A percentile compares a stretch with the other conserved stretches of the same genome.
phyloP scores from a whole-genome alignment of 2,113 vertebrate genomes.

The Equus przewalskii region DNA sequence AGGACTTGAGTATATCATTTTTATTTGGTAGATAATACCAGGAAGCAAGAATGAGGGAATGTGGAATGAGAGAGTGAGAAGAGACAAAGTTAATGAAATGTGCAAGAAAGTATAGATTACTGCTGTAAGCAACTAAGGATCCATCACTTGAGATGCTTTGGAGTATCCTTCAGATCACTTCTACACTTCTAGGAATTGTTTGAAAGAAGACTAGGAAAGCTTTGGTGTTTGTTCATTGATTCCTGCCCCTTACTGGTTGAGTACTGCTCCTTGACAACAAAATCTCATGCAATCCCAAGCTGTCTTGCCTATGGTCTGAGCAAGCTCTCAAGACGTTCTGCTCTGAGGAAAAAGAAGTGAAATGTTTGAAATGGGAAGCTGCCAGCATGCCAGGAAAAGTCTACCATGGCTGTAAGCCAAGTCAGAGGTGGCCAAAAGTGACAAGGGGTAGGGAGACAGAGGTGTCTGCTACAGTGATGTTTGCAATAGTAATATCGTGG shows the following conservation, averaged over 20 bases:
- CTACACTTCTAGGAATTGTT: background rate
- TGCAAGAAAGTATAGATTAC: background rate
- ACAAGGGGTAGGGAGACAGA: rapidly evolving
- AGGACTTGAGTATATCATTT: background rate
- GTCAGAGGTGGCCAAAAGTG: background rate
- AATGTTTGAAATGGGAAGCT: too few species aligned
- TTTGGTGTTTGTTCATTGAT: too few species aligned
- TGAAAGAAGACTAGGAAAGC: too few species aligned
- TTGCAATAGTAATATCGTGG: background rate
- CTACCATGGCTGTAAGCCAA: background rate
- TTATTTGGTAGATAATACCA: background rate
- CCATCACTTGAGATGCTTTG: background rate
- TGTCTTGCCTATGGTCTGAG: too few species aligned
- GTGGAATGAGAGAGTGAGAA: background rate
- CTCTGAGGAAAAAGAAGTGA: too few species aligned
- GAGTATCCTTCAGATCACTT: background rate
- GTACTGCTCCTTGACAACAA: background rate
- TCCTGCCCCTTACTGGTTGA: background rate
- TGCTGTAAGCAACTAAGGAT: background rate
- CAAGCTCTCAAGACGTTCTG: too few species aligned
- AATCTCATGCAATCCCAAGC: too few species aligned
- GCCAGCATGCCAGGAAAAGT: too few species aligned
- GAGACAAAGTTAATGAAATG: background rate
- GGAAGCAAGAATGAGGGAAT: background rate
- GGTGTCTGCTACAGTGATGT: background rate